Evolutionary conservation across 2,113 vertebrate species (phyloP), one percentile per base, ranked within the genome.

Genomic region (Burhinus bistriatus): DNA sequence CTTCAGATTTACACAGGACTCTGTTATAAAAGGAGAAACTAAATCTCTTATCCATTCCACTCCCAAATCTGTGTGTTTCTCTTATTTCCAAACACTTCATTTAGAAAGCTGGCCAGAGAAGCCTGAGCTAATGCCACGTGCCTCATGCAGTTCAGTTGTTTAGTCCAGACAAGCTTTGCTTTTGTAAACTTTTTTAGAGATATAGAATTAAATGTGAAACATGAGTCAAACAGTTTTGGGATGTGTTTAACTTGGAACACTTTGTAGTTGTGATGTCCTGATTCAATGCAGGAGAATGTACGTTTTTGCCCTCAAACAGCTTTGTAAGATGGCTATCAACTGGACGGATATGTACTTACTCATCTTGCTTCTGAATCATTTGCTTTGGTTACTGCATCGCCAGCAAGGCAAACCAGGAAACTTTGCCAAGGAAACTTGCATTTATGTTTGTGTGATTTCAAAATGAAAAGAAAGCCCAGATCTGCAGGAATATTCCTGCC

Each of bases 1-100:
- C 83, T 87, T 94, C 72, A 87, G 93, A 88, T 96, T 97, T 97
- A 93, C 64, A 75, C 90, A 93, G 87, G 71, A 42, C 71, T 72
- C 62, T 77, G 36, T 95, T 97, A 80, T 90, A 85, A 97, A 94
- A 95, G 83, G 75, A 79, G 92, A 96, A 95, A 95, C 94, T 82
- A 94, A 93, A 96, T 96, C 93, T 96, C 92, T 96, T 93, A 94
- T 94, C 95, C 94, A 30, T 95, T 91, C 91, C 77, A 51, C 89
- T 97, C 92, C 93, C 89, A 97, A 95, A 90, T 90, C 89, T 88
- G 71, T 82, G 94, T 93, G 92, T 96, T 98, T 97, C 95, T 95
- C 96, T 71, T 87, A 90, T 96, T 94, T 97, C 93, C 95, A 96
- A 98, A 97, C 93, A 96, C 93, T 97, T 97, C 95, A 96, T 97